Conservation (phyloP, 2,888 invertebrate genomes). For the Pasiphila rectangulata region DNA sequence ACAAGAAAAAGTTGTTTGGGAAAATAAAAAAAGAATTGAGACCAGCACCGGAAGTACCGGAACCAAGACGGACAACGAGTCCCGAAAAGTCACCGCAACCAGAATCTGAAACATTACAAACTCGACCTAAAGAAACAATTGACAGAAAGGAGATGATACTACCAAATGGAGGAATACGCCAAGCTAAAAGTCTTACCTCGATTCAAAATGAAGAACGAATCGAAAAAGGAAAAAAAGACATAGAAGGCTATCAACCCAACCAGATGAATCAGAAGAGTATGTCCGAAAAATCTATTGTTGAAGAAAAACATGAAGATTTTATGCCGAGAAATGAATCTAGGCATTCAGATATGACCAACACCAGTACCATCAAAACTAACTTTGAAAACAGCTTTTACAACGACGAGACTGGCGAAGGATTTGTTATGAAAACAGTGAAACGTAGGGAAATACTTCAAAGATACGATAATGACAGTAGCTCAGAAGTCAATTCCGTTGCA, state of each 20-base stretch:
- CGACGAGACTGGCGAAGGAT: conserved; percentile 83
- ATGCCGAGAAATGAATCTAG: conserved; percentile 68
- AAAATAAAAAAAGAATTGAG: conserved; percentile 70
- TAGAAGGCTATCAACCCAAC: conserved; percentile 55
- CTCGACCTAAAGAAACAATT: conserved; percentile 68
- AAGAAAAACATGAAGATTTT: conserved; percentile 70
- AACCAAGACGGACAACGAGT: conserved; percentile 49
- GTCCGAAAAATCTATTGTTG: conserved; percentile 69
- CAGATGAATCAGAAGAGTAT: conserved; percentile 69
- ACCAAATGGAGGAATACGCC: conserved; percentile 69
- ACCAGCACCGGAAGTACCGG: conserved; percentile 68
- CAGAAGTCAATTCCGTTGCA: conserved; percentile 83
- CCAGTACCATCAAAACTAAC: conserved; percentile 77
- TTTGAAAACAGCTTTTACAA: conserved; percentile 85
- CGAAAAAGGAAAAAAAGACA: conserved; percentile 53
- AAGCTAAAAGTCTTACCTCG: conserved; percentile 72
- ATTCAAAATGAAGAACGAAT: conserved; percentile 67
- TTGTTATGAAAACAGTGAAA: conserved; percentile 86
- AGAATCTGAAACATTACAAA: conserved; percentile 57
- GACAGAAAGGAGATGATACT: conserved; percentile 71
- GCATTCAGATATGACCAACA: conserved; percentile 73
- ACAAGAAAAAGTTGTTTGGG: conserved; percentile 72
- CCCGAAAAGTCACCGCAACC: conserved; percentile 50
- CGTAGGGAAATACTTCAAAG: conserved; percentile 87
- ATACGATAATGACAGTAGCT: conserved; percentile 84